A percentile compares a stretch with the other conserved stretches of the same genome.
These are phyloP conservation scores for Sakesphorus luctuosus DNA, from an alignment of 2,113 vertebrate species.

Conservation along the genomic window DNA sequence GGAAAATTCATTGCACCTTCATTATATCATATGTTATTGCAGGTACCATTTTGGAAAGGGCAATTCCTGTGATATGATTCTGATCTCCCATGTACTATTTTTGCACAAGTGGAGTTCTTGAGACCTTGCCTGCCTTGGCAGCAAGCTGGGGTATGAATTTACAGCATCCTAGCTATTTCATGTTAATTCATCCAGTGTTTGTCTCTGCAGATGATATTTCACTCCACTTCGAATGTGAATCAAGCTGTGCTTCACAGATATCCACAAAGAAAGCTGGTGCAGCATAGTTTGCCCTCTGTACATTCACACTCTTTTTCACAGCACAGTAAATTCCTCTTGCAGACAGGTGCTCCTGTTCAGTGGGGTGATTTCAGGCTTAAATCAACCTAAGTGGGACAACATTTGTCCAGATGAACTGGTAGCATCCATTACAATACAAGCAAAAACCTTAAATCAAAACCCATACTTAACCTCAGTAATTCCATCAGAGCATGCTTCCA, in stretches of 20 bases:
- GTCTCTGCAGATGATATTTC: constrained; percentile 29
- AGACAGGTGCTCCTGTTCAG: constrained; percentile 24
- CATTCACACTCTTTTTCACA: neutral
- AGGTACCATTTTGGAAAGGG: constrained; percentile 39
- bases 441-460: constrained; percentile 28
- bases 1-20: constrained; percentile 49
- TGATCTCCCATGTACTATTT: constrained; percentile 9
- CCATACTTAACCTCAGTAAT: neutral
- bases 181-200: constrained; percentile 2
- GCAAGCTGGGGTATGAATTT: constrained; percentile 13
- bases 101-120: constrained; percentile 13
- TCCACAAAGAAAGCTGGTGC: neutral
- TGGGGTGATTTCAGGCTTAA: constrained; percentile 17
- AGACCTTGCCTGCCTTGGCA: constrained; percentile 31
- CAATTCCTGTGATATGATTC: neutral
- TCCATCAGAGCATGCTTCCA: neutral
- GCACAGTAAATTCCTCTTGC: constrained; percentile 28
- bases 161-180: neutral
- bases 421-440: neutral
- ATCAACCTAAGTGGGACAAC: constrained; percentile 3
- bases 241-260: constrained; percentile 8
- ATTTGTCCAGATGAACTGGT: neutral
- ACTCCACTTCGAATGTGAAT: constrained; percentile 19
- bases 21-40: constrained; percentile 62
- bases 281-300: neutral